phyloP scores from a whole-genome alignment of 53 echinoderm and acorn worm genomes.

The Crossaster papposus region DNA sequence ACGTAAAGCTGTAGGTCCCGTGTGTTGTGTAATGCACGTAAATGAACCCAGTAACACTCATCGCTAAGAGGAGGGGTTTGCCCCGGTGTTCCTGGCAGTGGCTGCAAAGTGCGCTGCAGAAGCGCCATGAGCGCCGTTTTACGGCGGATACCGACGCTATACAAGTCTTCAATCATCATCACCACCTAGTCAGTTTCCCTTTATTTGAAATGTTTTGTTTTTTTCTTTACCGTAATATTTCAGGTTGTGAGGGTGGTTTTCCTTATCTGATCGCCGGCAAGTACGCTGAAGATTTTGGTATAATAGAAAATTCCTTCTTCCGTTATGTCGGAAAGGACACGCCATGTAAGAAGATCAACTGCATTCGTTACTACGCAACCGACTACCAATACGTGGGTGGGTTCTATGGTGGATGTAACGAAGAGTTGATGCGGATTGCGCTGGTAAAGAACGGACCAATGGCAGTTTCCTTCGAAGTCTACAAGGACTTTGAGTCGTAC shows the following conservation, averaged over 20 bases:
- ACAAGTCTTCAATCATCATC: no score
- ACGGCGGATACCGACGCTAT: no score
- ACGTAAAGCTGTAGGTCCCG: no score
- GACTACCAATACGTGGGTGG: slow-evolving; percentile 88
- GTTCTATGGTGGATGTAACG: slow-evolving; percentile 94
- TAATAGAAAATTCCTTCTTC: slow-evolving; percentile 82
- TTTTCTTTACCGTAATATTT: background rate
- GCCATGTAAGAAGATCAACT: slow-evolving; percentile 63
- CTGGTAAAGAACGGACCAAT: slow-evolving; percentile 92
- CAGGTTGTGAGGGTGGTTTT: slow-evolving; percentile 90
- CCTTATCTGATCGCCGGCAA: slow-evolving; percentile 93
- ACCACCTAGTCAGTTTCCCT: no score
- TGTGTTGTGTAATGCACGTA: no score
- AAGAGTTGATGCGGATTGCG: slow-evolving; percentile 82
- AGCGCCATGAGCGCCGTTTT: no score
- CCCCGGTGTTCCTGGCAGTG: no score
- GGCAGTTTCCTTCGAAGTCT: slow-evolving; percentile 81
- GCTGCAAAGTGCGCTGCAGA: no score
- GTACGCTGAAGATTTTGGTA: slow-evolving; percentile 93
- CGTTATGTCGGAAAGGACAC: slow-evolving; percentile 75
- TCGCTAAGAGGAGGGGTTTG: no score
- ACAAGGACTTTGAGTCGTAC: slow-evolving; percentile 77
- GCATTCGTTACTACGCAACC: slow-evolving; percentile 87
- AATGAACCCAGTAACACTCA: no score
- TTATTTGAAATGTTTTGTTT: background rate